Conservation (phyloP, 2,797 vertebrate genomes). For the Acipenser ruthenus region DNA sequence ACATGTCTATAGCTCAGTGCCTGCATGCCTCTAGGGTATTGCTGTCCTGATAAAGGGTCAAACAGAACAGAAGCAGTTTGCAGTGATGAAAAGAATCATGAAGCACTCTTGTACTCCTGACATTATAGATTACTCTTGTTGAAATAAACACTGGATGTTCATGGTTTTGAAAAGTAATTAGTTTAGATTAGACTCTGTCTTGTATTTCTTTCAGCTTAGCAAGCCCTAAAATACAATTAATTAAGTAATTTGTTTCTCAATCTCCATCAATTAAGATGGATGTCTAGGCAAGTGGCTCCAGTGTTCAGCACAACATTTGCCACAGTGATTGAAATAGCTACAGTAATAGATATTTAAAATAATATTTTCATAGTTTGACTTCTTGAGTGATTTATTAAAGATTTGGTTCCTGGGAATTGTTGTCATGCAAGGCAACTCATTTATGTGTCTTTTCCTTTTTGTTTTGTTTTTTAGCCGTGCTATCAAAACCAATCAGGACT, state of each 20-base stretch:
- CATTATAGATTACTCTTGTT: too few relatives aligned
- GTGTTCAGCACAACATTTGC: not conserved
- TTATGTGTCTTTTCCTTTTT: conserved; percentile 11
- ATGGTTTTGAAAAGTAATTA: not conserved
- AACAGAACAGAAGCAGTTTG: too few relatives aligned
- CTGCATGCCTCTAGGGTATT: too few relatives aligned
- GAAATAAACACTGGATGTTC: not conserved
- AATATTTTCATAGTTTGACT: conserved; percentile 5
- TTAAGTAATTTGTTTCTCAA: not conserved
- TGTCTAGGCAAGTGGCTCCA: not conserved
- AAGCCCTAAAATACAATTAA: not conserved
- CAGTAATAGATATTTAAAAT: not conserved
- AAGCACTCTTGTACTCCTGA: too few relatives aligned
- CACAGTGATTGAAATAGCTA: not conserved
- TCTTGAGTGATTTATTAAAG: not conserved
- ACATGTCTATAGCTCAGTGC: too few relatives aligned
- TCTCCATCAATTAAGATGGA: not conserved
- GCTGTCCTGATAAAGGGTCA: too few relatives aligned
- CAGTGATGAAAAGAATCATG: too few relatives aligned
- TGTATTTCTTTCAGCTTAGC: not conserved
- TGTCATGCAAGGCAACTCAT: conserved; percentile 14
- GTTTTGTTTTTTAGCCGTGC: conserved; percentile 74
- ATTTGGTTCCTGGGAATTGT: not conserved
- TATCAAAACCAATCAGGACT: conserved; percentile 97
- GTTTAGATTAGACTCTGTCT: not conserved